Conservation (phyloP, 2,888 invertebrate genomes). For the Lepidocyrtoides sp. region DNA sequence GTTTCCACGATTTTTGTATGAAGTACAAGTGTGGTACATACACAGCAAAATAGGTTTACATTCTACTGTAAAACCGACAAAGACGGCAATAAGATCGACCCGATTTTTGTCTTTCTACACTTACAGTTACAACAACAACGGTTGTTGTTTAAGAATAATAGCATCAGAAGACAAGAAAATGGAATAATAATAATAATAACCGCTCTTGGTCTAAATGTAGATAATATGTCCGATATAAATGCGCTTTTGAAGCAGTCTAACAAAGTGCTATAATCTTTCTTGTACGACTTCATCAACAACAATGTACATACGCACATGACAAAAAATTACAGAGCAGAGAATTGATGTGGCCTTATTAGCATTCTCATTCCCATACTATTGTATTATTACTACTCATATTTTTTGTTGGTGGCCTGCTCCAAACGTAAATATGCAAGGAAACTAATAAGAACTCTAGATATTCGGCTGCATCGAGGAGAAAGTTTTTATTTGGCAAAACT, state of each 20-base stretch:
- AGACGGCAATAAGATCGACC: slow-evolving; percentile 37
- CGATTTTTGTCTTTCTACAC: slow-evolving; percentile 14
- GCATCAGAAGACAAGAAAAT: slow-evolving; percentile 1
- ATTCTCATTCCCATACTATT: slow-evolving; percentile 6
- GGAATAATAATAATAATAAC: slow-evolving; percentile 6
- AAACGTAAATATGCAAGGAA: slow-evolving; percentile 5
- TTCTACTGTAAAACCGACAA: not conserved
- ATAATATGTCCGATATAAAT: no score
- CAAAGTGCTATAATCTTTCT: not conserved
- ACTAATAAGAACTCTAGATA: not conserved
- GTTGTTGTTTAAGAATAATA: not conserved
- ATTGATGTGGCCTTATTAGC: not conserved
- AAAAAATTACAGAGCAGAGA: no score
- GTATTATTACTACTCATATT: slow-evolving; percentile 10
- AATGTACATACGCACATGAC: not conserved
- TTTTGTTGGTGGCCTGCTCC: not conserved
- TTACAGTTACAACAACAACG: not conserved
- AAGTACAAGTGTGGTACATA: no score
- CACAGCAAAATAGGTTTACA: not conserved
- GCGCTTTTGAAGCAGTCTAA: no score
- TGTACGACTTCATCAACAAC: not conserved
- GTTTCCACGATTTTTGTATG: slow-evolving; percentile 51
- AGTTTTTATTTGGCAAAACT: slow-evolving; percentile 1
- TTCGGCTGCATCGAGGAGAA: not conserved
- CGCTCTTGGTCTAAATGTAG: no score